Percentiles rank a stretch among this genome's conserved stretches.
phyloP scores from a whole-genome alignment of 2,113 vertebrate genomes.

The Psilopogon haemacephalus region DNA sequence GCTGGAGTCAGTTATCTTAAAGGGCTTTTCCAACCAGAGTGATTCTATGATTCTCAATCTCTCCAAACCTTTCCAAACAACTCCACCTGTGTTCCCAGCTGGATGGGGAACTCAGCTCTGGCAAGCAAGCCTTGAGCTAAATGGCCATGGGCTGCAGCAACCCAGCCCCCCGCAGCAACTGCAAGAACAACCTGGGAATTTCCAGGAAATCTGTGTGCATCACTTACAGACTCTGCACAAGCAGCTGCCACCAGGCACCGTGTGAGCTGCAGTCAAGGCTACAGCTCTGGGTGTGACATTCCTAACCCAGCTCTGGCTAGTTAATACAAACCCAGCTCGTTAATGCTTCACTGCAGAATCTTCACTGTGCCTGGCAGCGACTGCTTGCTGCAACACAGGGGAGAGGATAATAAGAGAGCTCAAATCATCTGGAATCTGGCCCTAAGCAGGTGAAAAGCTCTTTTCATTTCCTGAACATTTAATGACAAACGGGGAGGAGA shows the following conservation, averaged over 20 bases:
- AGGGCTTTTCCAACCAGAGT: too few relatives aligned
- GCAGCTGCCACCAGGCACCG: not conserved
- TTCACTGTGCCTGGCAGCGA: fast-evolving
- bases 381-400: not conserved
- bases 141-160: fast-evolving
- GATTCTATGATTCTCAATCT: not conserved
- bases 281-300: not conserved
- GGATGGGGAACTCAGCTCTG: not conserved
- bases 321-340: not conserved
- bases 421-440: not conserved
- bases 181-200: not conserved
- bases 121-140: not conserved
- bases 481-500: not conserved
- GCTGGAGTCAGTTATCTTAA: too few relatives aligned
- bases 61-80: not conserved
- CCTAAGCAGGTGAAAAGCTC: not conserved
- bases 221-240: not conserved
- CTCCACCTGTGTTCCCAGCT: not conserved
- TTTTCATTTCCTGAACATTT: not conserved
- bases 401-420: not conserved
- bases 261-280: not conserved
- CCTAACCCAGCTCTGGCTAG: not conserved
- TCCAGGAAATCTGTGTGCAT: not conserved
- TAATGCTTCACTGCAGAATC: not conserved
- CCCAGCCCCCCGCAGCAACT: not conserved